Evolutionary conservation across 2,888 invertebrate species (phyloP).

Genomic region (Xestia ashworthii): DNA sequence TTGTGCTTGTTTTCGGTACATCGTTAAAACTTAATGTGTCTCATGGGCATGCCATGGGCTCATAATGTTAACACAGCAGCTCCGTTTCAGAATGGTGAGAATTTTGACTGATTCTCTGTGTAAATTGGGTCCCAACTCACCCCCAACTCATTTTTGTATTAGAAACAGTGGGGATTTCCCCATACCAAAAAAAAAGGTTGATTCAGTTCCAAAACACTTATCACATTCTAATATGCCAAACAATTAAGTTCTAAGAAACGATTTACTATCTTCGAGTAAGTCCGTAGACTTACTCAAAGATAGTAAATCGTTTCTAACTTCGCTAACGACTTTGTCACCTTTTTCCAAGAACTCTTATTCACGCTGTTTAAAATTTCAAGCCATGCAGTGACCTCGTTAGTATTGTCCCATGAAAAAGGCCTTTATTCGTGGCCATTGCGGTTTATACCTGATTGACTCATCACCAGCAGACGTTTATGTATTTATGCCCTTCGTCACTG

Average conservation of each 20-base stretch:
- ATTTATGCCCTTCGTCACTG: conserved; percentile 24
- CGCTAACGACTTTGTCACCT: conserved; percentile 44
- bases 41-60: conserved; percentile 10
- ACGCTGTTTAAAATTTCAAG: conserved; percentile 42
- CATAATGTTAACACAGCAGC: neutral
- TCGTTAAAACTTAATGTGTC: conserved; percentile 7
- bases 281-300: conserved; percentile 10
- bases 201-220: no score
- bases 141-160: no score
- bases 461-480: conserved; percentile 11
- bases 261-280: no score
- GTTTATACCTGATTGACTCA: conserved; percentile 58
- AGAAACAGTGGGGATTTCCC: no score
- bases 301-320: conserved; percentile 37
- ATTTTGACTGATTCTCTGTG: neutral
- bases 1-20: conserved; percentile 15
- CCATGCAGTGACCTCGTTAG: conserved; percentile 45
- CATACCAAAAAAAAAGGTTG: no score
- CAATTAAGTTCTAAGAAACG: conserved; percentile 1
- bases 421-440: conserved; percentile 36
- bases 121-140: no score
- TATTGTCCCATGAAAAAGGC: conserved; percentile 28
- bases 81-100: neutral
- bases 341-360: conserved; percentile 52
- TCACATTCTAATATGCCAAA: no score